Percentiles rank a stretch among this genome's conserved stretches.
Evolutionary conservation across 2,797 vertebrate species (phyloP).

Genomic region (Anabacerthia variegaticeps): DNA sequence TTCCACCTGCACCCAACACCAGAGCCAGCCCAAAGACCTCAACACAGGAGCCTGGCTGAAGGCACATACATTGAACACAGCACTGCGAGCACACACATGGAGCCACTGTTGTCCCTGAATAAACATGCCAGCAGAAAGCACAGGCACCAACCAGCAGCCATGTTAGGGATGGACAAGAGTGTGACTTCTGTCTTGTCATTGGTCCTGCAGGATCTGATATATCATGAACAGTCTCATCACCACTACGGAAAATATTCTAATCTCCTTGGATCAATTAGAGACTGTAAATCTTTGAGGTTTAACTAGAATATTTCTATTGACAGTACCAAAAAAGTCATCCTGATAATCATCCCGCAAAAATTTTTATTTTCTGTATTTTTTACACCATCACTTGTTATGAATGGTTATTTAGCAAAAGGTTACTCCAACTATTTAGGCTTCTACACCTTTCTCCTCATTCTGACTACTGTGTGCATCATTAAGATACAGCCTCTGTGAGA

Average conservation of each 20-base stretch:
- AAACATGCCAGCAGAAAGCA: fast-evolving
- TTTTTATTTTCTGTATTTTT: not conserved
- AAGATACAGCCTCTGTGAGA: not conserved
- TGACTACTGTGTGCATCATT: not conserved
- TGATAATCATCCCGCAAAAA: not conserved
- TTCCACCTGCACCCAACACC: not conserved
- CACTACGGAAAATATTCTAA: not conserved
- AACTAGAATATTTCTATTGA: not conserved
- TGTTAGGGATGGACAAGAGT: not conserved
- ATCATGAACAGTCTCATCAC: not conserved
- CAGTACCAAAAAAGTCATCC: not conserved
- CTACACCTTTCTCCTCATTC: not conserved
- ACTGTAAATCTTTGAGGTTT: not conserved
- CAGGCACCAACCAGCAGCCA: not conserved
- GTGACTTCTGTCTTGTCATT: not conserved
- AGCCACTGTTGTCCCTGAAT: not conserved
- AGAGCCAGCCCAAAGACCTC: not conserved
- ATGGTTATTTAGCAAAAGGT: not conserved
- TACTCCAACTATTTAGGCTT: not conserved
- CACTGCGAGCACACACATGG: fast-evolving
- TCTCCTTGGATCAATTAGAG: not conserved
- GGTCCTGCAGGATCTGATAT: not conserved
- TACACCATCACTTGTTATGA: not conserved
- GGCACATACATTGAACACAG: fast-evolving
- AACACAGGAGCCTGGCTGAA: not conserved